Percentiles rank a stretch among this genome's conserved stretches.
These are phyloP conservation scores for Pipistrellus nathusii DNA, from an alignment of 2,797 vertebrate species.

Conservation along the genomic window DNA sequence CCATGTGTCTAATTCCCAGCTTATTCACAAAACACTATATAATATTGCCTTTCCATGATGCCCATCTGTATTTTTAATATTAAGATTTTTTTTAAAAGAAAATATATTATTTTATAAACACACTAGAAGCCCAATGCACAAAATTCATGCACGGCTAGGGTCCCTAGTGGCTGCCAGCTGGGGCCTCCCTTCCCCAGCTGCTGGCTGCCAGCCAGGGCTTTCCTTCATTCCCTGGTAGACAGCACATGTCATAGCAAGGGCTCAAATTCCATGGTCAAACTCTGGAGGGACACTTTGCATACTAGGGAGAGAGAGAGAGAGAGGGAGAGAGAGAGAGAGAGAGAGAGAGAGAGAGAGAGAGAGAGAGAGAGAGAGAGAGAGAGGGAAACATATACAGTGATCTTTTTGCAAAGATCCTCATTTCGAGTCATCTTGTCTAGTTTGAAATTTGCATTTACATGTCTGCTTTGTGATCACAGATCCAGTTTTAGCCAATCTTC, in stretches of 20 bases:
- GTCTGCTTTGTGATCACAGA: neutral
- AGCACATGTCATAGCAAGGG: too few species aligned
- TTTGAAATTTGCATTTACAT: neutral
- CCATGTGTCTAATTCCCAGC: neutral
- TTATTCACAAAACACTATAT: neutral
- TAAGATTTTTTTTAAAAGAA: neutral
- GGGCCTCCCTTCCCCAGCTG: too few species aligned
- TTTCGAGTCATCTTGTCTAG: neutral
- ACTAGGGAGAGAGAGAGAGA: too few species aligned
- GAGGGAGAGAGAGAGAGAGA: too few species aligned
- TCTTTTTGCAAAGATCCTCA: neutral
- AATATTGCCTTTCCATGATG: neutral
- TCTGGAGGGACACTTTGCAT: too few species aligned
- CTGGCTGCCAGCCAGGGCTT: too few species aligned
- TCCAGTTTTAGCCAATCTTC: neutral
- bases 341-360: too few species aligned
- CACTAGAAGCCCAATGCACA: neutral
- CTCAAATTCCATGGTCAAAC: too few species aligned
- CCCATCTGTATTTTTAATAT: neutral
- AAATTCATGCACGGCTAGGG: too few species aligned
- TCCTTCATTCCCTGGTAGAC: too few species aligned
- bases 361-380: too few species aligned
- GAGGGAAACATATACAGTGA: neutral
- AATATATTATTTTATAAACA: neutral
- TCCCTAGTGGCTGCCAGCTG: too few species aligned